Percentiles rank a stretch among this genome's conserved stretches.
phyloP scores from a whole-genome alignment of 2,797 vertebrate genomes.

The Hemitrygon akajei region DNA sequence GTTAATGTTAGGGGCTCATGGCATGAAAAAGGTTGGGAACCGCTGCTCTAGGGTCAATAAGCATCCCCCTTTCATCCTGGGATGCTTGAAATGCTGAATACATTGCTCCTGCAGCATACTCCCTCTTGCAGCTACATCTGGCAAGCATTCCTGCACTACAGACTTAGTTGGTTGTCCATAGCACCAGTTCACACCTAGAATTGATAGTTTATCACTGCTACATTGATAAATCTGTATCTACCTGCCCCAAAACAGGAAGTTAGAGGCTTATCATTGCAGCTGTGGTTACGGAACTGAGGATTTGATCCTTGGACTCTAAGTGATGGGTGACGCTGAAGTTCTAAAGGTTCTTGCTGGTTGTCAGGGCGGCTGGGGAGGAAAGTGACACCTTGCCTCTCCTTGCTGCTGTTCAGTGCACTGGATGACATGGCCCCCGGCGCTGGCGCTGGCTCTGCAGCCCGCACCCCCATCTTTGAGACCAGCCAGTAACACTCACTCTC shows the following conservation, averaged over 20 bases:
- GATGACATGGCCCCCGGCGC: background rate
- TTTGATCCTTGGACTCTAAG: background rate
- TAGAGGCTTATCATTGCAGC: background rate
- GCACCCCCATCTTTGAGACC: background rate
- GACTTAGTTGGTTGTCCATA: background rate
- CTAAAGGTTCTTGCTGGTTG: too few relatives aligned
- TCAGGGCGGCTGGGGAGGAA: too few relatives aligned
- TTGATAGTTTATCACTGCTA: background rate
- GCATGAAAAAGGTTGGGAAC: too few relatives aligned
- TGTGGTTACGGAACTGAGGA: background rate
- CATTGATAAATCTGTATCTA: too few relatives aligned
- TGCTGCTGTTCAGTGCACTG: background rate
- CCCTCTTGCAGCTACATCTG: background rate
- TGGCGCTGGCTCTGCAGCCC: background rate
- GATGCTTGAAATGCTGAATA: background rate
- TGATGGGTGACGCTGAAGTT: too few relatives aligned
- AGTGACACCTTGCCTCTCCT: background rate
- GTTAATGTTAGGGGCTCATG: too few relatives aligned
- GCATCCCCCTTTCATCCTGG: background rate
- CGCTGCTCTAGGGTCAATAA: background rate
- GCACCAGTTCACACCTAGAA: background rate
- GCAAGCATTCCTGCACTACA: background rate
- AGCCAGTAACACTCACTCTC: slow-evolving; percentile 3
- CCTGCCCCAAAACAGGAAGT: background rate
- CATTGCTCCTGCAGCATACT: background rate